Conservation (phyloP, 2,113 vertebrate genomes). For the Elephantulus edwardii region DNA sequence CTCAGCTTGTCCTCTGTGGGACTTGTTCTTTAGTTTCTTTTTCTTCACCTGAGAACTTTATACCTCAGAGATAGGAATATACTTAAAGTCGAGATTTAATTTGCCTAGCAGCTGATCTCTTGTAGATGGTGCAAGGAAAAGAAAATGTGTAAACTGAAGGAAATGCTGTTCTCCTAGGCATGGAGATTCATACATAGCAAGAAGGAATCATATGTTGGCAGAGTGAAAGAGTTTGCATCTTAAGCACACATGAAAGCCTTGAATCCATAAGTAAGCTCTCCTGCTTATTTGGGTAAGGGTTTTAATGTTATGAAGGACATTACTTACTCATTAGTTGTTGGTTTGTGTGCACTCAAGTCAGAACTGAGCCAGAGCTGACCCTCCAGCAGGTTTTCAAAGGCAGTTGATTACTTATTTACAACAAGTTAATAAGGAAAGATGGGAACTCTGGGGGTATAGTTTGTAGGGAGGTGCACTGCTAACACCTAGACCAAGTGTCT, state of each 20-base stretch:
- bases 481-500: too few species aligned
- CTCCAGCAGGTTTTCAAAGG: too few species aligned
- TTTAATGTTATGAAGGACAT: neutral
- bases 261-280: neutral
- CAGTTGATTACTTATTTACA: too few species aligned
- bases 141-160: neutral
- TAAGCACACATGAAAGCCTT: neutral
- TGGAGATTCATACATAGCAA: neutral
- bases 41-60: conserved; percentile 66
- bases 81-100: conserved; percentile 21
- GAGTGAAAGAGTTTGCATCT: neutral
- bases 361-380: too few species aligned
- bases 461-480: too few species aligned
- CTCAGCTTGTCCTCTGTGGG: conserved; percentile 64
- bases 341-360: too few species aligned
- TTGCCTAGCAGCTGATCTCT: neutral
- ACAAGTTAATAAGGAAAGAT: too few species aligned
- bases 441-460: too few species aligned
- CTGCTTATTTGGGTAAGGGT: neutral
- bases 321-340: conserved; percentile 26
- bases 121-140: neutral
- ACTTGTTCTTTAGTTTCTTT: conserved; percentile 59
- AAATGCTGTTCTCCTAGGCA: neutral
- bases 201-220: neutral
- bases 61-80: conserved; percentile 20